Evolutionary conservation across 2,888 invertebrate species (phyloP), one percentile per base, ranked within the genome.

Genomic region (Thalpophila matura): DNA sequence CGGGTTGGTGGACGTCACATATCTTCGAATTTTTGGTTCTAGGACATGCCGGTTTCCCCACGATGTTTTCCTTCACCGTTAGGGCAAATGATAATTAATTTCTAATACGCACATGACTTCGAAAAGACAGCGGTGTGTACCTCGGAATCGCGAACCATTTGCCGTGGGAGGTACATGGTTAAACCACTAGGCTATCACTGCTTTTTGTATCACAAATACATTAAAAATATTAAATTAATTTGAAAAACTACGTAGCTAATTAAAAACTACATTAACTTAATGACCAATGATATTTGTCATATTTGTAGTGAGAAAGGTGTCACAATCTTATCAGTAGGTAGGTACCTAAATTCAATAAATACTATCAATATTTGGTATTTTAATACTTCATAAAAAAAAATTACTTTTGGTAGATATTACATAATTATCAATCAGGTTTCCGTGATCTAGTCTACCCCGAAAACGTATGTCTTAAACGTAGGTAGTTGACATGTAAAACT

Each of bases 281-380:
- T 24, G 27, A 42, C 42, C 50, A 50, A 70, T 49, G 5, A 14
- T 20, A 35, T 43, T 43, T n/a, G 9, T 22, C n/a, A n/a, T n/a
- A n/a, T n/a, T n/a, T 9, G 20, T 40, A 18, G 14, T 40, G 22
- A 43, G 12, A 49, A 37, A 62, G 1, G 22, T 61, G 63, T 49
- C 42, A 62, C 71, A 70, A 46, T 49, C 22, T 31, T 35, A 46
- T 40, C 35, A 71, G n/a, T n/a, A n/a, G 38, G 38, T 27, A 37
- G 27, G 16, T 33, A 58, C 24, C n/a, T n/a, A n/a, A n/a, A n/a
- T n/a, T 51, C n/a, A 71, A 63, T 71, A 50, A 71, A 50, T 71
- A 69, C 63, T 35, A 51, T 73, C 70, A 80, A 82, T 88, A 85
- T 90, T 90, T 89, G 89, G 88, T 84, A 79, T 77, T 66, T 63